Evolutionary conservation across 2,888 invertebrate genomes (phyloP), one percentile per base, ranked within the genome.

Genomic region (Aromia moschata): DNA sequence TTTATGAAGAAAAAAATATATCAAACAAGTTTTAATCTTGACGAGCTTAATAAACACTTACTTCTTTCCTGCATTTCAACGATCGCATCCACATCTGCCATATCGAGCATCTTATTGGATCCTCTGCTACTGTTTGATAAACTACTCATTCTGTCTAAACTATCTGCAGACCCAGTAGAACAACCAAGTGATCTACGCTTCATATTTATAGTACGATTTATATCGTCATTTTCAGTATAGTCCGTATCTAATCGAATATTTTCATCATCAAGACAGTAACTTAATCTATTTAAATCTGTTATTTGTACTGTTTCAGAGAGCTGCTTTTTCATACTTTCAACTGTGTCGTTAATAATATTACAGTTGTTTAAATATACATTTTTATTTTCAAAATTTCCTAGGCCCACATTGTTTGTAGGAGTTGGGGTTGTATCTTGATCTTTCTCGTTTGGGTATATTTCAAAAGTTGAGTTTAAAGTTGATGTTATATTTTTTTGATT

Each of bases 131-230:
- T 79, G 56, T 73, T 76, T 4, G 79, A 80, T 20, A 77, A 68
- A 56, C 79, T 79, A 64, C 80, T 81, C 70, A 77, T 75, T 37
- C 77, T 70, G 63, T 81, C 81, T 36, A 80, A 72, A 68, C 80
- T 81, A 60, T 81, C 81, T 0, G 77, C 74, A 3, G 80, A 80
- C 45, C 79, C 80, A 17, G 73, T 71, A 18, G 76, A 75, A 60
- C 62, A 60, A 12, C 56, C 59, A 14, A 69, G 17, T 1, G 69
- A 67, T 9, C 54, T 58, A 37, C 55, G 47, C 25, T 47, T 55
- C 17, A 49, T 33, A 37, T 66, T 64, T 7, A 60, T 58, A 12
- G 64, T 60, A 51, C 59, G 59, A 36, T 67, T 64, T 2, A 65
- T 30, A 40, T 60, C 56, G 33, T 65, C 56, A 16, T 60, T 58